These are phyloP conservation scores for Lordiphosa stackelbergi DNA, from an alignment of 1,140 invertebrate species.

Conservation along the genomic window DNA sequence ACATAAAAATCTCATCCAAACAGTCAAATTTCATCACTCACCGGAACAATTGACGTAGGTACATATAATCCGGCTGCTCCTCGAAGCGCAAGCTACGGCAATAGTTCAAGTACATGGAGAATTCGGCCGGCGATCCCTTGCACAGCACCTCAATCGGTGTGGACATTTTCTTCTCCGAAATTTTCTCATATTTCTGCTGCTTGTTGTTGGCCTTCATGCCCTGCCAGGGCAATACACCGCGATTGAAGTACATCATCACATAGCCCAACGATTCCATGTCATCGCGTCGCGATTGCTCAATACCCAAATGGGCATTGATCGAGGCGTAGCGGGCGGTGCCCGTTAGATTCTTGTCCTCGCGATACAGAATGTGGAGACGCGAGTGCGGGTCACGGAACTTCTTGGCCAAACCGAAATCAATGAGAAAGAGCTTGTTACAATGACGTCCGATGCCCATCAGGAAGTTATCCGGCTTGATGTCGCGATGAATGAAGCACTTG, in stretches of 20 bases:
- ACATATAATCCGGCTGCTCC: conserved; percentile 98
- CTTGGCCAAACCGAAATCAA: conserved; percentile 98
- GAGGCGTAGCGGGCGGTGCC: conserved; percentile 98
- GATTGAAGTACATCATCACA: conserved; percentile 97
- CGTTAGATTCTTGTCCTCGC: conserved; percentile 98
- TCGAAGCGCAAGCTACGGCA: conserved; percentile 96
- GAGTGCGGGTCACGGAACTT: conserved; percentile 94
- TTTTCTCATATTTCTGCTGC: conserved; percentile 98
- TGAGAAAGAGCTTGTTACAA: conserved; percentile 97
- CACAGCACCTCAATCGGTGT: conserved; percentile 95
- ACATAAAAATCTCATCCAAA: no score
- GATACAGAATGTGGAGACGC: conserved; percentile 92
- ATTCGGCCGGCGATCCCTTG: conserved; percentile 97
- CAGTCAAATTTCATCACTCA: no score
- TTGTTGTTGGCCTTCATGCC: conserved; percentile 95
- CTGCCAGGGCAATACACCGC: conserved; percentile 95
- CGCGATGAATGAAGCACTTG: conserved; percentile 97
- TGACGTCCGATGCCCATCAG: conserved; percentile 97
- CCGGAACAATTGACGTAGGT: conserved; percentile 90
- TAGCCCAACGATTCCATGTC: conserved; percentile 98
- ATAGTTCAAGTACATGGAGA: conserved; percentile 99
- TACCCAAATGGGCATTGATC: conserved; percentile 97
- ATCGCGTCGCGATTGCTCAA: conserved; percentile 93
- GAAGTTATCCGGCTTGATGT: conserved; percentile 98
- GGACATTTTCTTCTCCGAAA: conserved; percentile 98